phyloP scores from a whole-genome alignment of 2,797 vertebrate species.

The Tiaroga cobitis region DNA sequence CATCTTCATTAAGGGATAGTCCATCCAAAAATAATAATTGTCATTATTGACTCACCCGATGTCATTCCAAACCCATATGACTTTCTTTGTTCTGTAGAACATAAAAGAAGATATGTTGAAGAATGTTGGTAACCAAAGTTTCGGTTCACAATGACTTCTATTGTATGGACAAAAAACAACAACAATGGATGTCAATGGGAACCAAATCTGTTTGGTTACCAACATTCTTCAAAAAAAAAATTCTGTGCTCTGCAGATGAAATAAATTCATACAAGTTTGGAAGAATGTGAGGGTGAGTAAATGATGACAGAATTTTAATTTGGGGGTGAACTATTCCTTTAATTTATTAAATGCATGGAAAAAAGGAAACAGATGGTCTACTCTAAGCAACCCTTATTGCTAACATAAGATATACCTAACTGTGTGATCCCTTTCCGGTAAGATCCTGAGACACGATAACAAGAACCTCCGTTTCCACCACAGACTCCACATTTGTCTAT shows the following conservation, averaged over 20 bases:
- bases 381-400: slow-evolving; percentile 26
- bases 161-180: background rate
- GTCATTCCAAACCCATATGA: background rate
- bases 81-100: background rate
- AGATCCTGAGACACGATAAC: slow-evolving; percentile 86
- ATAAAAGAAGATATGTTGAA: background rate
- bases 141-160: background rate
- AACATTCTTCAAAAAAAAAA: background rate
- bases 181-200: background rate
- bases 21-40: background rate
- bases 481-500: slow-evolving; percentile 89
- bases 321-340: background rate
- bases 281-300: background rate
- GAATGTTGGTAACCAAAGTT: background rate
- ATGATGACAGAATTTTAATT: background rate
- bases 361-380: background rate
- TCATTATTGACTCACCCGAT: background rate
- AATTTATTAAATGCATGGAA: background rate
- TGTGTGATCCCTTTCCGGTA: slow-evolving; percentile 89
- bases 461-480: slow-evolving; percentile 86
- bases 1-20: background rate
- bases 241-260: background rate
- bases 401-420: slow-evolving; percentile 80
- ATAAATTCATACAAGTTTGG: background rate
- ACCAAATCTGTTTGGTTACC: background rate